Base-by-base conservation (phyloP, 1,140 invertebrate genomes). In the Teleopsis dalmanni region DNA sequence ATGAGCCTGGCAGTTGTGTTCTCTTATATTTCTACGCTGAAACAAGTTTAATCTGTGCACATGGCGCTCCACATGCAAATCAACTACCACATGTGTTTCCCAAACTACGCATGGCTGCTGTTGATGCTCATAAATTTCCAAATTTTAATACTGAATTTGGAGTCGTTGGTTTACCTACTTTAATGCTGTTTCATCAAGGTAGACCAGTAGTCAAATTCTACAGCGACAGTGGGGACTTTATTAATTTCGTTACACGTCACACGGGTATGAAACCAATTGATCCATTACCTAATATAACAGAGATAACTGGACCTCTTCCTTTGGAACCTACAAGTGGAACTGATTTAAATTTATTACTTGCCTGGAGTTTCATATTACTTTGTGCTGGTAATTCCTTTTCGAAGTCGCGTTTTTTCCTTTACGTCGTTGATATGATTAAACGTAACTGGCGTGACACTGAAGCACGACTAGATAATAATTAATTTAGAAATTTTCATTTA, bases 111-210 rank as follows among this genome's bases (percentile, higher is more conserved):
- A 81, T 94, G 63, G 83, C 91, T 23, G 94, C 91, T 10, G 81
- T 97, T 14, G 91, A 97, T 78, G 89, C 91, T 1, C 81, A 88
- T 51, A 82, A 84, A 61, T 84, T 91, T 63, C 84, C 85, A 55
- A 81, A 85, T 37, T 86, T 93, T 26, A 95, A 95, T 72, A 88
- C 91, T 0, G 86, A 91, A 60, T 94, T 91, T 76, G 92, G 93
- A 16, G 88, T 95, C 53, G 84, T 94, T n/a, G 90, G 89, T 16
- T 85, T 96, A 21, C 93, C 93, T 31, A 94, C 91, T 27, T 68
- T 97, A 10, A 81, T 96, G 72, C 76, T 98, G 45, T 91, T 96
- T 59, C 92, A 97, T 64, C 95, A 95, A 74, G 90, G 90, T 0
- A 81, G 88, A 63, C 81, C 89, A 21, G 80, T 90, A 23, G 84